Evolutionary conservation across 2,797 vertebrate genomes (phyloP), one percentile per base, ranked within the genome.

Genomic region (Loriculus beryllinus): DNA sequence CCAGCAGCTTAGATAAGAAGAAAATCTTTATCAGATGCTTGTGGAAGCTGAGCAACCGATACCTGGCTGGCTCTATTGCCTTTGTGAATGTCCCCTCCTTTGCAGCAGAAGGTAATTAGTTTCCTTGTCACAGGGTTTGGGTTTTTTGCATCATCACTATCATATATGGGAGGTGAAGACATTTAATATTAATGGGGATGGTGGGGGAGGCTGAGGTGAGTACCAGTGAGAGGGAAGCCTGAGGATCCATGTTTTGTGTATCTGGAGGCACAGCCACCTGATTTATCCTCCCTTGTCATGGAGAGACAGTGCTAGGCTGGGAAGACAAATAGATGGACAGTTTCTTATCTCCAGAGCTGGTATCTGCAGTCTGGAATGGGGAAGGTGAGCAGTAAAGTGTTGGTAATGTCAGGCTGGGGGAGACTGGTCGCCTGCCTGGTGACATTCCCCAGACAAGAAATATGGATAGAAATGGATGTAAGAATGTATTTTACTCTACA

Each of bases 41-140:
- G 65, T 95, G 96, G 92, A 95, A 91, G 80, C 94, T 96, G 85
- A 97, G 80, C 83, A 26, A 78, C 29, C 71, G 65, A 12, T 94
- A 95, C 84, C 91, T 96, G 2, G 48, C 56, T 6, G 1, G 88
- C 3, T 12, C 72, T 23, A 26, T 93, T 42, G 14, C 83, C 1
- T 97, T 92, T 63, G 75, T 95, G 69, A 95, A 93, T 2, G 1
- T 94, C 57, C 87, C 85, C 39, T 62, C 15, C 5, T 69, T 45
- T 3, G 47, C 52, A 12, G 52, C 8, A 3, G 94, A 96, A 97
- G 95, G 96, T 95, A 96, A 85, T 40, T 21, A 10, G 22, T 48
- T 1, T 35, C 56, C 19, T 60, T 43, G 42, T 48, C 72, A n/a
- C 22, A 5, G 0, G 1, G 40, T 57, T 51, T 26, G 65, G 29